phyloP scores from a whole-genome alignment of 2,113 vertebrate species.

The Notothenia coriiceps region DNA sequence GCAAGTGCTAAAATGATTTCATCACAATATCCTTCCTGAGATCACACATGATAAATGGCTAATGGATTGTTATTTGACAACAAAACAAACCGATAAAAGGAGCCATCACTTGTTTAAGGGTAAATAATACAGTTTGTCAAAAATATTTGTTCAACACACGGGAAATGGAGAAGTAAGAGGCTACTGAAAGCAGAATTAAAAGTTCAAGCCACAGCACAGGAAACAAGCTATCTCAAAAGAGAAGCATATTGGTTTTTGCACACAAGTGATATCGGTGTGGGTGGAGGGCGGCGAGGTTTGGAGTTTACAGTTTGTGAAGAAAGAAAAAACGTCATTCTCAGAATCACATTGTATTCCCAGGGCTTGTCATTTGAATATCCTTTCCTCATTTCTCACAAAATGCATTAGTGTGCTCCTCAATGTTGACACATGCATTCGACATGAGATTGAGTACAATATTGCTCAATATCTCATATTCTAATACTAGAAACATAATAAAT shows the following conservation, averaged over 20 bases:
- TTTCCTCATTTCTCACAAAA: not conserved
- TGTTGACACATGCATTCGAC: not conserved
- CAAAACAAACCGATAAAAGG: not conserved
- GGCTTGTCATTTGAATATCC: not conserved
- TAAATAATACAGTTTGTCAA: not conserved
- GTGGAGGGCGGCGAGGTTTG: conserved; percentile 38
- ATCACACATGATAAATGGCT: not conserved
- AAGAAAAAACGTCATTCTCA: not conserved
- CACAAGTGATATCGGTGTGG: conserved; percentile 67
- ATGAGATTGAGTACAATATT: not conserved
- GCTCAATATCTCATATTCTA: not conserved
- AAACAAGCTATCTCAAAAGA: conserved; percentile 82
- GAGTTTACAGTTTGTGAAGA: conserved; percentile 17
- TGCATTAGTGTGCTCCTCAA: not conserved
- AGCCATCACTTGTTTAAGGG: not conserved
- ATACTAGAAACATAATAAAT: not conserved
- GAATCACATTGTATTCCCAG: conserved; percentile 1
- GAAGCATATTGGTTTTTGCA: conserved; percentile 76
- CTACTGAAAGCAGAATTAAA: conserved; percentile 79
- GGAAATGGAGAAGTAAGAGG: conserved; percentile 69
- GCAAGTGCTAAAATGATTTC: not conserved
- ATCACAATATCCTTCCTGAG: not conserved
- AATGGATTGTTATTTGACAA: not conserved
- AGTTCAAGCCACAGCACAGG: conserved; percentile 80
- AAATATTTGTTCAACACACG: conserved; percentile 16